These are phyloP conservation scores for Hesperophylax magnus DNA, from an alignment of 1,140 invertebrate genomes.

Conservation along the genomic window DNA sequence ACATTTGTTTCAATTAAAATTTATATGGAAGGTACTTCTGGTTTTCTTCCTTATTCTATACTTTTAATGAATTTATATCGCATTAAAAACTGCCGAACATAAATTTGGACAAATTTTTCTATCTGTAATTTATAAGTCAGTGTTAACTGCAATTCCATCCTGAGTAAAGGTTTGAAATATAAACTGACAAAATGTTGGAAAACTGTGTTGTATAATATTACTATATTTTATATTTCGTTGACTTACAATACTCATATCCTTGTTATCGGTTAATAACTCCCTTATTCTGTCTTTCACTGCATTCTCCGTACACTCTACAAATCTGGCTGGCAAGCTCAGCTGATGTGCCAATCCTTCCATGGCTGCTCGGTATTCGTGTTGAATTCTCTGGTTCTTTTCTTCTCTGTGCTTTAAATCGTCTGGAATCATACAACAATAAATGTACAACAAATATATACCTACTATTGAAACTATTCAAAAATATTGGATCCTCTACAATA, in stretches of 20 bases:
- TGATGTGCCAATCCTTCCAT: slow-evolving; percentile 79
- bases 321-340: slow-evolving; percentile 77
- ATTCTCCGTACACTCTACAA: slow-evolving; percentile 81
- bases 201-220: not conserved
- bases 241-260: slow-evolving; percentile 79
- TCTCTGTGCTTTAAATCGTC: slow-evolving; percentile 80
- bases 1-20: too few relatives aligned
- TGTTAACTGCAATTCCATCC: too few relatives aligned
- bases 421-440: slow-evolving; percentile 65
- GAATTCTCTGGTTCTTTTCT: slow-evolving; percentile 76
- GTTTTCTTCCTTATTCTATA: too few relatives aligned
- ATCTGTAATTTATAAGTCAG: too few relatives aligned
- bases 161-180: not conserved
- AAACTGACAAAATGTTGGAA: not conserved
- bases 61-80: too few relatives aligned
- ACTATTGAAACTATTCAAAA: too few relatives aligned
- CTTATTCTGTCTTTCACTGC: slow-evolving; percentile 83
- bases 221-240: too few relatives aligned
- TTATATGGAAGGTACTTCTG: too few relatives aligned
- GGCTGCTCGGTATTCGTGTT: slow-evolving; percentile 76
- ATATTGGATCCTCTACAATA: too few relatives aligned
- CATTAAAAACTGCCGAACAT: too few relatives aligned
- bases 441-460: too few relatives aligned
- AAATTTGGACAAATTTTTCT: too few relatives aligned
- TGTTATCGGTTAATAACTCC: slow-evolving; percentile 81